phyloP scores from a whole-genome alignment of 2,797 vertebrate species.

The Onychomys leucogaster region DNA sequence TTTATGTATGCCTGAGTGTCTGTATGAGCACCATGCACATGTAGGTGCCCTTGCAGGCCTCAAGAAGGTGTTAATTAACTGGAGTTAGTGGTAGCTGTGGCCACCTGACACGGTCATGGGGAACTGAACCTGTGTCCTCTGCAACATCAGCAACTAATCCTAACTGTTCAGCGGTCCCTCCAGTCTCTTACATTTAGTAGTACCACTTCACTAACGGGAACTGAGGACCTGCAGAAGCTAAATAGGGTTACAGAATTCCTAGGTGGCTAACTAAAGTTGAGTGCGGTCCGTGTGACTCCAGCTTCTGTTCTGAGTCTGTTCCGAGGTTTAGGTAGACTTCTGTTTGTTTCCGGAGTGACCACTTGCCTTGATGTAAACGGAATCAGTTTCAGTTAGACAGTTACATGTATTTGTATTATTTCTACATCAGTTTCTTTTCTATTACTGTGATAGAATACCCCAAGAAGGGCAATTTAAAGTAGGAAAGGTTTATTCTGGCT shows the following conservation, averaged over 20 bases:
- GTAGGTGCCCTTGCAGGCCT: neutral
- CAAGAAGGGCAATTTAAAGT: neutral
- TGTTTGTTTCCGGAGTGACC: constrained; percentile 5
- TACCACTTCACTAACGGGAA: neutral
- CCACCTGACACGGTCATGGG: no score
- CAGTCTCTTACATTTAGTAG: neutral
- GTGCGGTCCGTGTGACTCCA: neutral
- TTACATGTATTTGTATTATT: neutral
- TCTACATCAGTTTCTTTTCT: neutral
- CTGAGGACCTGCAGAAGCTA: constrained; percentile 34
- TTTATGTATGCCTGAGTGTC: neutral
- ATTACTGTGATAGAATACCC: neutral
- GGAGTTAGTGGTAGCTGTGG: no score
- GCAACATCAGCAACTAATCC: neutral
- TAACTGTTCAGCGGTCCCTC: no score
- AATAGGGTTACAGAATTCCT: constrained; percentile 24
- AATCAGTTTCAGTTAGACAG: neutral
- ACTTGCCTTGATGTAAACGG: constrained; percentile 4
- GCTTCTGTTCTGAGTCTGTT: neutral
- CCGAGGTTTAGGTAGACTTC: constrained; percentile 26
- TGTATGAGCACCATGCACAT: neutral
- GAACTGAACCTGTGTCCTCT: no score
- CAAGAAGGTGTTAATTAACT: neutral
- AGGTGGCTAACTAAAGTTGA: constrained; percentile 32
- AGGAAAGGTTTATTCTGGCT: neutral